A percentile compares a stretch with the other conserved stretches of the same genome.
Evolutionary conservation across 2,797 vertebrate genomes (phyloP).

Genomic region (Brotula barbata): DNA sequence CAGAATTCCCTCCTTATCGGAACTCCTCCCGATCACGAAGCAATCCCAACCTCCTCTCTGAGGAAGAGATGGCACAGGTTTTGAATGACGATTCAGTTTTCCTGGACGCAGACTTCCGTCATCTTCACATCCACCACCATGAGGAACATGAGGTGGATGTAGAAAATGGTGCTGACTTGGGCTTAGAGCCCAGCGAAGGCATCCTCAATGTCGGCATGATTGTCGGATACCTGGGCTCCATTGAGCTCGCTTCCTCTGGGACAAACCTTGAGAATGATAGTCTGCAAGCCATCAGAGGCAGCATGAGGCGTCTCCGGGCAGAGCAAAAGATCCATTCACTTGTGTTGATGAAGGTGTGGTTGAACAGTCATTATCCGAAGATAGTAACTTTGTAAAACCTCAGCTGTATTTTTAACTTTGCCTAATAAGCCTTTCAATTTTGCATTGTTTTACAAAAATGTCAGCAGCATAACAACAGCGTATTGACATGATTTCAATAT

Average conservation of each 20-base stretch:
- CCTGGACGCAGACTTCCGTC: constrained; percentile 69
- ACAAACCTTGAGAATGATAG: constrained; percentile 92
- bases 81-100: constrained; percentile 86
- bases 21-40: constrained; percentile 57
- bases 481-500: background rate
- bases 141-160: constrained; percentile 67
- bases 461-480: background rate
- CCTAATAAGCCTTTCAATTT: background rate
- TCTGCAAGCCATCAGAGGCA: constrained; percentile 94
- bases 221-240: constrained; percentile 97
- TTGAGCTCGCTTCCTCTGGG: constrained; percentile 91
- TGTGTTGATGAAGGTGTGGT: constrained; percentile 87
- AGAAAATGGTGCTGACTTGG: constrained; percentile 76
- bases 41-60: constrained; percentile 80
- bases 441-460: background rate
- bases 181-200: constrained; percentile 80
- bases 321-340: constrained; percentile 96
- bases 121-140: constrained; percentile 66
- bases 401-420: too few species aligned
- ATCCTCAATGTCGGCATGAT: constrained; percentile 97
- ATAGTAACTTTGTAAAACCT: background rate
- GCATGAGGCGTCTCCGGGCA: constrained; percentile 94
- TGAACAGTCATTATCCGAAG: constrained; percentile 1
- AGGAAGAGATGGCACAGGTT: constrained; percentile 84
- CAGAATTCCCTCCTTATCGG: constrained; percentile 75